Percentiles rank a stretch among this genome's conserved stretches.
phyloP scores from a whole-genome alignment of 53 echinoderm and acorn worm species.

The Pentamera pediparva region DNA sequence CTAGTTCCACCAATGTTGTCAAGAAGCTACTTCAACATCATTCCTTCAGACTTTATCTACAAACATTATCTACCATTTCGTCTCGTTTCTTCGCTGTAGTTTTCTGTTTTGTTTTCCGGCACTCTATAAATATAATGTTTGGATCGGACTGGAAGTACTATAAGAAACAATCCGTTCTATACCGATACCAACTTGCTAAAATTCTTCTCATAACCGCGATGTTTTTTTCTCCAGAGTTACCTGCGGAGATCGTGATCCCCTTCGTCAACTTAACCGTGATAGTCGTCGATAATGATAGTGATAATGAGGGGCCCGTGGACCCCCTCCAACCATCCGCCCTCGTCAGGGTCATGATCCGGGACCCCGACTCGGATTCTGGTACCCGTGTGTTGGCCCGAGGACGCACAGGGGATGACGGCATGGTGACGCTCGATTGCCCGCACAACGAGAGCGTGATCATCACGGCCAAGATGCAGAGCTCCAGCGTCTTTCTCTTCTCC shows the following conservation, averaged over 20 bases:
- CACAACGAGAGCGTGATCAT: conserved; percentile 72
- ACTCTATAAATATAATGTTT: no score
- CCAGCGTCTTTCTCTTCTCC: not conserved
- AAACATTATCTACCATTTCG: not conserved
- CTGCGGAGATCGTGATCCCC: not conserved
- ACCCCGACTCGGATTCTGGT: conserved; percentile 34
- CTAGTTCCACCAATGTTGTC: no score
- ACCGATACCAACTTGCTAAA: not conserved
- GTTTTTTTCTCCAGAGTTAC: not conserved
- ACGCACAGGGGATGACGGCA: conserved; percentile 53
- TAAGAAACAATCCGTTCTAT: no score
- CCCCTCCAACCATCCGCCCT: conserved; percentile 18
- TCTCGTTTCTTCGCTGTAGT: no score
- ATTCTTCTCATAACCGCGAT: not conserved
- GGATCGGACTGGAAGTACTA: no score
- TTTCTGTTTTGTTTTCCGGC: no score
- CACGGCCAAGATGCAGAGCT: no score
- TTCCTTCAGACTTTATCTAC: no score
- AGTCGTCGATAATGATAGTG: not conserved
- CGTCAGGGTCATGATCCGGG: conserved; percentile 41
- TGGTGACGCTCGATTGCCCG: conserved; percentile 49
- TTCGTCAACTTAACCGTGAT: conserved; percentile 67
- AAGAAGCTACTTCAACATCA: no score
- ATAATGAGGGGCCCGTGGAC: not conserved
- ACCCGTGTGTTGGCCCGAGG: conserved; percentile 23